phyloP scores from a whole-genome alignment of 2,113 vertebrate species.

The Ameiurus melas region DNA sequence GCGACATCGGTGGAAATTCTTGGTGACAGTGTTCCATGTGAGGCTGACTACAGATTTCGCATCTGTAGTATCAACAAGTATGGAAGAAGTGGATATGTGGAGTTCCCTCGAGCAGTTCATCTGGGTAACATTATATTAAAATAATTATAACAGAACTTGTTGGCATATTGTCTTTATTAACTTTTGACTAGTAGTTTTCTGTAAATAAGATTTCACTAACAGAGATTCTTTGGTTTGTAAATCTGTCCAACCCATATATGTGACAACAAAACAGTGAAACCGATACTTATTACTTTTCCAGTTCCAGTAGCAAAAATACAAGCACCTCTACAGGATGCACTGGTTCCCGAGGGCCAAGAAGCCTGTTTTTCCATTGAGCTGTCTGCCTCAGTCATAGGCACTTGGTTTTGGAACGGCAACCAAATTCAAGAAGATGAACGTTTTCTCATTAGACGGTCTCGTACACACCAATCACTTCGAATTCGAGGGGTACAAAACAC shows the following conservation, averaged over 20 bases:
- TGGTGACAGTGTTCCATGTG: slow-evolving; percentile 84
- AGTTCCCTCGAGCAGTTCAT: slow-evolving; percentile 86
- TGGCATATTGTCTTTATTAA: background rate
- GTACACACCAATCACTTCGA: slow-evolving; percentile 80
- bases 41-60: slow-evolving; percentile 90
- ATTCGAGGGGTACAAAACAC: slow-evolving; percentile 73
- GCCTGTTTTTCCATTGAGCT: slow-evolving; percentile 84
- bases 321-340: slow-evolving; percentile 78
- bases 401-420: slow-evolving; percentile 83
- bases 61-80: slow-evolving; percentile 86
- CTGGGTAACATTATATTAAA: slow-evolving; percentile 75
- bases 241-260: background rate
- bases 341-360: slow-evolving; percentile 80
- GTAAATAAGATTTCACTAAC: background rate
- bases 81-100: slow-evolving; percentile 83
- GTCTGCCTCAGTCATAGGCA: slow-evolving; percentile 80
- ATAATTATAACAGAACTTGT: background rate
- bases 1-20: slow-evolving; percentile 85
- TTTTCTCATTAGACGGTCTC: slow-evolving; percentile 68
- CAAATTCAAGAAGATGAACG: slow-evolving; percentile 77
- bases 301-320: slow-evolving; percentile 86
- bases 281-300: slow-evolving; percentile 55
- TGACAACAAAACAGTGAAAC: slow-evolving; percentile 5
- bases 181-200: background rate
- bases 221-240: background rate